phyloP scores from a whole-genome alignment of 2,888 invertebrate species.

The Tiliacea aurago region DNA sequence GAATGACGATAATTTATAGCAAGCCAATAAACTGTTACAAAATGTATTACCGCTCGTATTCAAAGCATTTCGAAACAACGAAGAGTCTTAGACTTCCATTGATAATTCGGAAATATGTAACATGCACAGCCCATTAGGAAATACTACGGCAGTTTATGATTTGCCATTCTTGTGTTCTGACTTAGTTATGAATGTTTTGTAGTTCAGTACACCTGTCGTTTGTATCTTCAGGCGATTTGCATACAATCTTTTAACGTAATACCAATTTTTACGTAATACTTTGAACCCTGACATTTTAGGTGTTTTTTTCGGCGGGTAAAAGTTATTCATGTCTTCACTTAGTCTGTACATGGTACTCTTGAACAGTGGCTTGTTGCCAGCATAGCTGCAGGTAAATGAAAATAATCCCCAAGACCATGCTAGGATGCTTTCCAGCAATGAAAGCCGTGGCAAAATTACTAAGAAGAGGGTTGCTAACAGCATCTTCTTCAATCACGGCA shows the following conservation, averaged over 20 bases:
- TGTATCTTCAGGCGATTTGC: slow-evolving; percentile 3
- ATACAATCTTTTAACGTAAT: background rate
- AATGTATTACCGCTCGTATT: slow-evolving; percentile 27
- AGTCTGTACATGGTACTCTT: background rate
- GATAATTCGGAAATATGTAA: slow-evolving; percentile 16
- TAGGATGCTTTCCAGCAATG: background rate
- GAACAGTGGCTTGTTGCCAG: background rate
- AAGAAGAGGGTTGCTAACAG: background rate
- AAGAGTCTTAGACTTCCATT: slow-evolving; percentile 32
- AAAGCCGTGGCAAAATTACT: background rate
- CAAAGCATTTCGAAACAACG: slow-evolving; percentile 7
- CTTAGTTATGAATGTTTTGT: slow-evolving; percentile 9
- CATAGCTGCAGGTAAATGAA: background rate
- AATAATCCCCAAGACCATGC: background rate
- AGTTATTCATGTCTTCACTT: background rate
- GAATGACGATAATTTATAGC: slow-evolving; percentile 40
- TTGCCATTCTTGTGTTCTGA: background rate
- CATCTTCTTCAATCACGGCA: background rate
- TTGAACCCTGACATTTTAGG: slow-evolving; percentile 32
- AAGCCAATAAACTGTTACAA: slow-evolving; percentile 19
- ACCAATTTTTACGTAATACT: slow-evolving; percentile 17
- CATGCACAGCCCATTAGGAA: slow-evolving; percentile 8
- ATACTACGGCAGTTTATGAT: slow-evolving; percentile 13
- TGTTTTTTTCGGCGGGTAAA: background rate
- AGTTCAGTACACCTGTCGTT: background rate